Evolutionary conservation across 2,113 vertebrate species (phyloP).

Genomic region (Gyps fulvus): DNA sequence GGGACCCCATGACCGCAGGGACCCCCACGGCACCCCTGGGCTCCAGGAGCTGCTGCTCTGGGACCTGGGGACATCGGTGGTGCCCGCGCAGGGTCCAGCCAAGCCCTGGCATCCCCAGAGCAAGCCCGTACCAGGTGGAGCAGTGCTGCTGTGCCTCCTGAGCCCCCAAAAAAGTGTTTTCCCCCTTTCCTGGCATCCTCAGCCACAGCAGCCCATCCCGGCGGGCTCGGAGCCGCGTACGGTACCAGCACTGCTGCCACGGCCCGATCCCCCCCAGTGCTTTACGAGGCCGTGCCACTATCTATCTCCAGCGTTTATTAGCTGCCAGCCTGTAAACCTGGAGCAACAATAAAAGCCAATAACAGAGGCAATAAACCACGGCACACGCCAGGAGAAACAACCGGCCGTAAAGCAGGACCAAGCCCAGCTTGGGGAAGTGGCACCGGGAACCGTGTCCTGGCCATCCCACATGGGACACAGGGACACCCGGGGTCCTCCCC

Average conservation of each 20-base stretch:
- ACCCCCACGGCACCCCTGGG: accelerated
- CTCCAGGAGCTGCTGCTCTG: not conserved
- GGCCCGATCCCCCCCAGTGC: accelerated
- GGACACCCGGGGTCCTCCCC: too few relatives aligned
- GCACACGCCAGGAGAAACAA: not conserved
- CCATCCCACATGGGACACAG: accelerated
- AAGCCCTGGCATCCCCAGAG: accelerated
- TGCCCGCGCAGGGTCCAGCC: accelerated
- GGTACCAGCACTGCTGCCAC: not conserved
- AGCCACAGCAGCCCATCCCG: accelerated
- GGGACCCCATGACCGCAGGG: too few relatives aligned
- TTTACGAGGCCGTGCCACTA: not conserved
- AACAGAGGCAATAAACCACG: not conserved
- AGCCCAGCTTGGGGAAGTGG: accelerated
- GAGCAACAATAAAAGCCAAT: constrained; percentile 30
- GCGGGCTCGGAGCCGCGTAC: accelerated
- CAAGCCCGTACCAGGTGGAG: accelerated
- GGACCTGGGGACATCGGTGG: accelerated
- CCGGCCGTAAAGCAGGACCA: accelerated
- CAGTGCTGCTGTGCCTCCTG: accelerated
- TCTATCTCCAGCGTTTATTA: not conserved
- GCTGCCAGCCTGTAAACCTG: not conserved
- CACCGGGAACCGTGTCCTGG: accelerated
- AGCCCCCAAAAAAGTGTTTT: not conserved
- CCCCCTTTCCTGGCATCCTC: not conserved